Evolutionary conservation across 1,140 invertebrate genomes (phyloP), one percentile per base, ranked within the genome.

Genomic region (Theocolax elegans): DNA sequence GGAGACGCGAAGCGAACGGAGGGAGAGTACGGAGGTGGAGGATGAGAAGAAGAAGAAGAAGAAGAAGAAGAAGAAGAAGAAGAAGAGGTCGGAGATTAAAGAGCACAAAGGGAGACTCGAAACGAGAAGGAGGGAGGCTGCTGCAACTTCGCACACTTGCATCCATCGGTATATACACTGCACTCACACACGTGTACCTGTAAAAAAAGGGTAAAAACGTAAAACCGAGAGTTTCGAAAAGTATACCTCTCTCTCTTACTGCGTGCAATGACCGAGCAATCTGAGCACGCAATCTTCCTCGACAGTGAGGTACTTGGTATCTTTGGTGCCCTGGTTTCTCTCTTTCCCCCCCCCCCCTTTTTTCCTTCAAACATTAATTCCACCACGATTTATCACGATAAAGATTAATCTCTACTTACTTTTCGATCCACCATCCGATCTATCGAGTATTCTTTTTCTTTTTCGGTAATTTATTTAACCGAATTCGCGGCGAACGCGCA

Each of bases 251-350:
- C 53, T n/a, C n/a, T 4, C 10, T 17, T 7, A 19, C 4, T 21
- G 25, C 77, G 80, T 80, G 75, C 80, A 81, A 78, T 82, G 80
- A 82, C 80, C 80, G 80, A 69, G 31, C 25, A 6, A 54, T 54
- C 67, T 65, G 72, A 49, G 76, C 74, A 74, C 71, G 77, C 68
- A 70, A 79, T 74, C 69, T 44, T 74, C 56, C 10, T 35, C 31
- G 31, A 4, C 31, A 35, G 10, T n/a, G 42, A 44, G 13, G 42
- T 9, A 44, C n/a, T 19, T 10, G 58, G 1, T 15, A 3, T 17
- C 13, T 54, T 54, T 19, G 8, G 23, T 19, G 12, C 17, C 21
- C 48, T 62, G 71, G 29, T 60, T 44, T 40, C 21, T 48, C 40
- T 35, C 31, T 35, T 35, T 10, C 10, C 10, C 31, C 10, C 10